Evolutionary conservation across 2,888 invertebrate genomes (phyloP).

Genomic region (Rosalia funebris): DNA sequence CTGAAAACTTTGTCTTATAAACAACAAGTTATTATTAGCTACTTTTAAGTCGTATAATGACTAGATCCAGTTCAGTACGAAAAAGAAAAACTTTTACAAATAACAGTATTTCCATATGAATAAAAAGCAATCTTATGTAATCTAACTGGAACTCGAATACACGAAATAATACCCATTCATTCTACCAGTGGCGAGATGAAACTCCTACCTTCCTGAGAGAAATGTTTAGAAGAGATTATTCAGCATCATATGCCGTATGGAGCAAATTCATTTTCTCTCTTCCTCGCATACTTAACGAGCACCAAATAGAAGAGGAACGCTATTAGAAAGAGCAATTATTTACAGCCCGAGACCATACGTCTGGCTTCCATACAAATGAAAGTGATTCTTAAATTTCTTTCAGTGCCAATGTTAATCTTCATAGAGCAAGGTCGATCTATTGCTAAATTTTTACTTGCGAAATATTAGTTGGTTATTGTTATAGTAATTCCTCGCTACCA

Average conservation of each 20-base stretch:
- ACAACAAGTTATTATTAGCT: no score
- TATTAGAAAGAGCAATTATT: conserved; percentile 41
- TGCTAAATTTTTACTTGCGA: conserved; percentile 22
- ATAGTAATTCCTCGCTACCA: not conserved
- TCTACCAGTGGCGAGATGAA: conserved; percentile 31
- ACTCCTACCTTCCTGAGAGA: conserved; percentile 26
- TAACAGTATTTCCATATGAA: no score
- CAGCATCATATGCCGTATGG: conserved; percentile 39
- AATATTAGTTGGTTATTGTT: not conserved
- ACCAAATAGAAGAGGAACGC: conserved; percentile 39
- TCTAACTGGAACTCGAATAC: no score
- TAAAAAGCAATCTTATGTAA: no score
- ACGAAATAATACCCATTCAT: no score
- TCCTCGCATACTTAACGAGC: conserved; percentile 29
- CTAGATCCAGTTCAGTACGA: no score
- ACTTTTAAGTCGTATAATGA: no score
- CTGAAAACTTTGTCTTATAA: no score
- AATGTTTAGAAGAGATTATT: conserved; percentile 38
- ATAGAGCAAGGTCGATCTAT: conserved; percentile 52
- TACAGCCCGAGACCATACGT: conserved; percentile 33
- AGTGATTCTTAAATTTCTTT: conserved; percentile 54
- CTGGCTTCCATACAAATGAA: conserved; percentile 58
- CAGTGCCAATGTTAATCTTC: conserved; percentile 59
- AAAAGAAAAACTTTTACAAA: no score
- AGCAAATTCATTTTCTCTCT: conserved; percentile 38